Percentiles rank a stretch among this genome's conserved stretches.
Evolutionary conservation across 2,113 vertebrate species (phyloP).

Genomic region (Ranitomeya imitator): DNA sequence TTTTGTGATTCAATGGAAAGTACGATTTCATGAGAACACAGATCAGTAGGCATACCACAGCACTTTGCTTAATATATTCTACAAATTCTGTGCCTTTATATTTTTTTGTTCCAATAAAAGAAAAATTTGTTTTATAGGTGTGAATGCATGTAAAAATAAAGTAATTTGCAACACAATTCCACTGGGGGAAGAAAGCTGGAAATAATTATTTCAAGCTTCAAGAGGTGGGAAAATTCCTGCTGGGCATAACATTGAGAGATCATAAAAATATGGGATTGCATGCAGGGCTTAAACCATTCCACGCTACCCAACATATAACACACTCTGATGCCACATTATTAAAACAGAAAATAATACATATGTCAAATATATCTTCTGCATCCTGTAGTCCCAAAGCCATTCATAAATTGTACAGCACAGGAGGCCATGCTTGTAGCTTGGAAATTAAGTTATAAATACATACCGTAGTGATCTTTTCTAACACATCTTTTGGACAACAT

Average conservation of each 20-base stretch:
- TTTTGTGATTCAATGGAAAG: slow-evolving; percentile 78
- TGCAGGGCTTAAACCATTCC: slow-evolving; percentile 53
- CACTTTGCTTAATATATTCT: slow-evolving; percentile 67
- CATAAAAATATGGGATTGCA: slow-evolving; percentile 60
- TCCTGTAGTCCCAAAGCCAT: not conserved
- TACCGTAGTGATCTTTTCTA: not conserved
- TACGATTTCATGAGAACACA: slow-evolving; percentile 76
- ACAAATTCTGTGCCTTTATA: slow-evolving; percentile 61
- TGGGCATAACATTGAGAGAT: slow-evolving; percentile 58
- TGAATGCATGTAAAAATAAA: slow-evolving; percentile 62
- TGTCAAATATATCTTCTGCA: slow-evolving; percentile 7
- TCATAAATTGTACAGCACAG: not conserved
- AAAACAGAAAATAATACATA: slow-evolving; percentile 44
- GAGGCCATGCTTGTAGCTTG: not conserved
- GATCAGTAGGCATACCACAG: slow-evolving; percentile 65
- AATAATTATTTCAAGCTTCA: slow-evolving; percentile 57
- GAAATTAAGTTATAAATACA: not conserved
- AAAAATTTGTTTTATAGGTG: slow-evolving; percentile 62
- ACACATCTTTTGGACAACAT: not conserved
- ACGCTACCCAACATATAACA: slow-evolving; percentile 43
- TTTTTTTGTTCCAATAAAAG: slow-evolving; percentile 66
- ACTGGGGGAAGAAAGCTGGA: slow-evolving; percentile 59
- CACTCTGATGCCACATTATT: slow-evolving; percentile 49
- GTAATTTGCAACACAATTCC: slow-evolving; percentile 55
- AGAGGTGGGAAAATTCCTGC: slow-evolving; percentile 58